Conservation (phyloP, 1,140 invertebrate genomes). For the Drosophila watanabei region DNA sequence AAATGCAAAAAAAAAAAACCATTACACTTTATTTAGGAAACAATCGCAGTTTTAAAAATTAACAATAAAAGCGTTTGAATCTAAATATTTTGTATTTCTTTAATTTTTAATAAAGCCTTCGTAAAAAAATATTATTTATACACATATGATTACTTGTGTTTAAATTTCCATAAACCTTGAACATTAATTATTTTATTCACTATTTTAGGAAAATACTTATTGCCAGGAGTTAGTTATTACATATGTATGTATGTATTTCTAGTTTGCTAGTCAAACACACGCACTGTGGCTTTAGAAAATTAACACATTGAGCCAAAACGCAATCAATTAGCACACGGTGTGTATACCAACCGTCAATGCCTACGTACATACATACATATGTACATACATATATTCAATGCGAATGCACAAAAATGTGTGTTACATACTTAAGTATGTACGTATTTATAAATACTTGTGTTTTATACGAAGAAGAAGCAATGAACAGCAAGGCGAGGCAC, state of each 20-base stretch:
- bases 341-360: slow-evolving; percentile 28
- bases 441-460: slow-evolving; percentile 10
- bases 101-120: not conserved
- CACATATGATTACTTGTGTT: not conserved
- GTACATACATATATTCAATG: not conserved
- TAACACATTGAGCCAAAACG: slow-evolving; percentile 36
- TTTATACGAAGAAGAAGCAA: slow-evolving; percentile 8
- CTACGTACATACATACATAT: not conserved
- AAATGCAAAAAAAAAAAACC: too few relatives aligned
- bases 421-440: slow-evolving; percentile 18
- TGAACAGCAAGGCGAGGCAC: slow-evolving; percentile 17
- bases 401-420: slow-evolving; percentile 8
- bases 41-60: not conserved
- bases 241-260: not conserved
- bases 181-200: not conserved
- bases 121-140: not conserved
- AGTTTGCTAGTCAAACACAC: slow-evolving; percentile 12
- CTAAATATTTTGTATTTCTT: not conserved
- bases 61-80: not conserved
- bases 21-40: too few relatives aligned
- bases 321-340: slow-evolving; percentile 46
- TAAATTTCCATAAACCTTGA: not conserved
- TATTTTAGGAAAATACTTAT: slow-evolving; percentile 4
- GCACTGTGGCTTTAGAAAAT: slow-evolving; percentile 31
- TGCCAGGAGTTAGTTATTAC: slow-evolving; percentile 10